Evolutionary conservation across 2,888 invertebrate genomes (phyloP).

Genomic region (Nemapogon koenigi): DNA sequence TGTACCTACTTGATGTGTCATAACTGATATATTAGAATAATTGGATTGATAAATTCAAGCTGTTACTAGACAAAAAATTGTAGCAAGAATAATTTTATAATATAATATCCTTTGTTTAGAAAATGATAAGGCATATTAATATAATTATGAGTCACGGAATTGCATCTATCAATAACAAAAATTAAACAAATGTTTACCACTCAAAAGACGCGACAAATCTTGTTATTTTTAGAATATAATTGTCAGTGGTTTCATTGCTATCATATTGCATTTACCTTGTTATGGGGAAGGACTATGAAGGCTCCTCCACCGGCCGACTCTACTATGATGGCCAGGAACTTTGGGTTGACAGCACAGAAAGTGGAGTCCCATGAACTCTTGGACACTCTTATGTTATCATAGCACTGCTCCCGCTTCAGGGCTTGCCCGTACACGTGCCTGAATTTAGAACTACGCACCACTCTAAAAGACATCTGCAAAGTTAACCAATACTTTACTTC

Average conservation of each 20-base stretch:
- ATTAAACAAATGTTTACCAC: neutral
- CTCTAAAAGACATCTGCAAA: slow-evolving; percentile 91
- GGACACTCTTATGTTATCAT: slow-evolving; percentile 95
- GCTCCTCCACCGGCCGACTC: slow-evolving; percentile 97
- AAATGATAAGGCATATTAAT: too few species aligned
- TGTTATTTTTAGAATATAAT: slow-evolving; percentile 4
- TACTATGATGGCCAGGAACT: slow-evolving; percentile 95
- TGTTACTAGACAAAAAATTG: too few species aligned
- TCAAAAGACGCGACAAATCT: slow-evolving; percentile 2
- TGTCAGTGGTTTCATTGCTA: neutral
- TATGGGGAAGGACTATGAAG: slow-evolving; percentile 92
- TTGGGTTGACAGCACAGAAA: slow-evolving; percentile 98
- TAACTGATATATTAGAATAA: too few species aligned
- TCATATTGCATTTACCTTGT: slow-evolving; percentile 73
- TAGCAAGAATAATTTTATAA: too few species aligned
- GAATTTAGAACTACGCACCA: slow-evolving; percentile 97
- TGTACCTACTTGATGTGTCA: too few species aligned
- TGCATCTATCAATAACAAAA: too few species aligned
- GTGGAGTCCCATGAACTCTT: slow-evolving; percentile 99
- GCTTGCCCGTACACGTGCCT: slow-evolving; percentile 94
- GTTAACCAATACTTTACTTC: slow-evolving; percentile 40
- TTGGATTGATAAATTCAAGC: too few species aligned
- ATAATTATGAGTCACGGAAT: too few species aligned
- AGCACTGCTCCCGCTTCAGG: slow-evolving; percentile 94
- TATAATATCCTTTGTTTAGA: too few species aligned